Evolutionary conservation across 2,113 vertebrate species (phyloP).

Genomic region (Sturnus vulgaris): DNA sequence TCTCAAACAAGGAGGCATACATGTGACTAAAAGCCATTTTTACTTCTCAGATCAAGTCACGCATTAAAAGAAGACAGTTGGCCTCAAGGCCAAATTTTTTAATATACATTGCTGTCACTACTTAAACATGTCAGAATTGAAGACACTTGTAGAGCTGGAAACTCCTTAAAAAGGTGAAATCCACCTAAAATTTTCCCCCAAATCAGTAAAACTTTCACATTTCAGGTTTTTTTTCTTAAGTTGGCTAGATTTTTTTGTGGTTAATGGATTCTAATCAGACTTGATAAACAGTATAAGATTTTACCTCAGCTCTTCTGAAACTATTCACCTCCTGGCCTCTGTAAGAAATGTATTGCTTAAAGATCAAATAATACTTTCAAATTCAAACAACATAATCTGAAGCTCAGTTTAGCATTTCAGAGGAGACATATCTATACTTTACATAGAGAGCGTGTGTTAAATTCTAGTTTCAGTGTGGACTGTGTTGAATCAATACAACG

Average conservation of each 20-base stretch:
- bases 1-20: not conserved
- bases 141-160: not conserved
- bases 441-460: not conserved
- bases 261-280: not conserved
- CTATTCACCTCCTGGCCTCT: not conserved
- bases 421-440: not conserved
- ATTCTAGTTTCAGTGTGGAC: not conserved
- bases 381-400: not conserved
- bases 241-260: not conserved
- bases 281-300: not conserved
- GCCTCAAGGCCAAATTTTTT: not conserved
- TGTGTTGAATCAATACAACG: not conserved
- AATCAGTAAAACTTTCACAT: not conserved
- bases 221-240: not conserved
- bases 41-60: not conserved
- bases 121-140: not conserved
- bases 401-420: not conserved
- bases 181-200: not conserved
- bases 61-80: not conserved
- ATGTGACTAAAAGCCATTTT: not conserved
- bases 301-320: not conserved
- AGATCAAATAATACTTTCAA: not conserved
- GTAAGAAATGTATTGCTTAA: not conserved
- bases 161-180: not conserved
- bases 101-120: not conserved